Percentiles rank a stretch among this genome's conserved stretches.
Conservation (phyloP, 2,113 vertebrate species). For the Oreotragus oreotragus region DNA sequence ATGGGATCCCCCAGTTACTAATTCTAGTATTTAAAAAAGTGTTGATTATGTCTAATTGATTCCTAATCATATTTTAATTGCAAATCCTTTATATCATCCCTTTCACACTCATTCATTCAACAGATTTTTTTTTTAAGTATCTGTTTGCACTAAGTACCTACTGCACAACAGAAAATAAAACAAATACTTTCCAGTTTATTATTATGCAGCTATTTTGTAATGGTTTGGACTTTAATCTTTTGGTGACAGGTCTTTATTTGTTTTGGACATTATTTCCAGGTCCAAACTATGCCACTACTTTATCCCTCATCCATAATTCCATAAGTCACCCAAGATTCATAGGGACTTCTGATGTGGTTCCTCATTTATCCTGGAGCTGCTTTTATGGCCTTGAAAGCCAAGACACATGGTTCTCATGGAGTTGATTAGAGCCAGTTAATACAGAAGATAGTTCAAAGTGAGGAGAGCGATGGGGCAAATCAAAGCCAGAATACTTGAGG, state of each 20-base stretch:
- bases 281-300: neutral
- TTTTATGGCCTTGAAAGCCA: neutral
- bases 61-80: conserved; percentile 29
- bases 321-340: neutral
- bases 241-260: neutral
- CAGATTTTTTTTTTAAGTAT: neutral
- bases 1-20: neutral
- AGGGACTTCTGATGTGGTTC: neutral
- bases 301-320: neutral
- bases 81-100: neutral
- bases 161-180: neutral
- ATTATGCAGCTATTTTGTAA: neutral
- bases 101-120: neutral
- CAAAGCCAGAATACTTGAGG: neutral
- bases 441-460: neutral
- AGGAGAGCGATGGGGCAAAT: neutral
- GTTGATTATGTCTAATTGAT: neutral
- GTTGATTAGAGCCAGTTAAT: neutral
- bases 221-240: neutral
- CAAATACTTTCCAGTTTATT: neutral
- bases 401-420: neutral
- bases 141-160: neutral
- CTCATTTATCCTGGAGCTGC: neutral
- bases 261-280: neutral
- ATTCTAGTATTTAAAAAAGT: neutral